These are phyloP conservation scores for Drosophila micromelanica DNA, from an alignment of 1,140 invertebrate species.

Conservation along the genomic window DNA sequence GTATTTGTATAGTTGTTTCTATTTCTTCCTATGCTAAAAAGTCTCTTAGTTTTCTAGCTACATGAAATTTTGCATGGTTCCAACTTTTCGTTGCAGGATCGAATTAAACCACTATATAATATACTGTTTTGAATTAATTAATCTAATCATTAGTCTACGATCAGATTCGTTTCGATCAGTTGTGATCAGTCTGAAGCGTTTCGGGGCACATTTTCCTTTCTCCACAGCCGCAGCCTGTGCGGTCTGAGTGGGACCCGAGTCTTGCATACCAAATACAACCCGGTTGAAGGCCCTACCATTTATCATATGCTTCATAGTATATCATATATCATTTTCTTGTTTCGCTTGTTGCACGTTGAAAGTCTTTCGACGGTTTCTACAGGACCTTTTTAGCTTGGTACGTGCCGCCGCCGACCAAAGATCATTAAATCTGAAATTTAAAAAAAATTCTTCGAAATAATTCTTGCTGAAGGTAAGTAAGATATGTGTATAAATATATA, in stretches of 20 bases:
- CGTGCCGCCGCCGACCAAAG: conserved; percentile 12
- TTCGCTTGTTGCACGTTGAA: neutral
- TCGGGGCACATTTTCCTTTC: neutral
- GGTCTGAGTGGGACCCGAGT: neutral
- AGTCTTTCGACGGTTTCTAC: neutral
- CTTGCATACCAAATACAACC: conserved; percentile 11
- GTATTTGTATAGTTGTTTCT: too few relatives aligned
- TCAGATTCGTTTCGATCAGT: conserved; percentile 1
- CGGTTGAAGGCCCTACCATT: neutral
- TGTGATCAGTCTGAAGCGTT: neutral
- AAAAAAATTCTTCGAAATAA: neutral
- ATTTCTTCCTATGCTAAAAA: too few relatives aligned
- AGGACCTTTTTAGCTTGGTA: conserved; percentile 14
- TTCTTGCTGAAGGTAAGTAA: too few relatives aligned
- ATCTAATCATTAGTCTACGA: conserved; percentile 3
- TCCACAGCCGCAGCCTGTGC: neutral
- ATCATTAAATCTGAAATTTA: neutral
- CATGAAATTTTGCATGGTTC: conserved; percentile 12
- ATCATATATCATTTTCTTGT: conserved; percentile 12
- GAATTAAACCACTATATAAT: too few relatives aligned
- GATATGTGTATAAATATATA: too few relatives aligned
- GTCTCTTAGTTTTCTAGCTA: too few relatives aligned
- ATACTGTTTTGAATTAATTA: too few relatives aligned
- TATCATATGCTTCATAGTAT: conserved; percentile 12
- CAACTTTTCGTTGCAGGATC: too few relatives aligned